These are phyloP conservation scores for Conus canariensis DNA, from an alignment of 2,888 invertebrate species.

Conservation along the genomic window DNA sequence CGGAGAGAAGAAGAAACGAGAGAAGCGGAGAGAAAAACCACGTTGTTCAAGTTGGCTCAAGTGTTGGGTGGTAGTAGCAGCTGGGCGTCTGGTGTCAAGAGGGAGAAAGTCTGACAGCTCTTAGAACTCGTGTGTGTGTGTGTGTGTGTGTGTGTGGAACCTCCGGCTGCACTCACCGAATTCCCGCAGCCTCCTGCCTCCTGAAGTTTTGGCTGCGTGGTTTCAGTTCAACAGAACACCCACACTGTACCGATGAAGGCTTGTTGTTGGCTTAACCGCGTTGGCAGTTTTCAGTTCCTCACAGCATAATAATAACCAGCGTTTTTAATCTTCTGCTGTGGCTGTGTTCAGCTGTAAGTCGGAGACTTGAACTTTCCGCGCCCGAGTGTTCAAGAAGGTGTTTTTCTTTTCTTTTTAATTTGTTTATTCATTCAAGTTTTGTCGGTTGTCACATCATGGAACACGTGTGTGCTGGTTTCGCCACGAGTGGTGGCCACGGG, in stretches of 20 bases:
- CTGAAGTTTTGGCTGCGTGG: not conserved
- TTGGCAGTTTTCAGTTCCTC: too few relatives aligned
- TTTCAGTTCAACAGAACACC: not conserved
- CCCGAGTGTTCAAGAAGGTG: not conserved
- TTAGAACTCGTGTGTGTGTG: too few relatives aligned
- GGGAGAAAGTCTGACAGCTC: not conserved
- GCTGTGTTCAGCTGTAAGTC: too few relatives aligned
- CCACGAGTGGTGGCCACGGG: not conserved
- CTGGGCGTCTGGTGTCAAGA: not conserved
- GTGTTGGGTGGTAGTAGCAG: not conserved
- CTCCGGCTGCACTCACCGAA: not conserved
- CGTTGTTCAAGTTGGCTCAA: not conserved
- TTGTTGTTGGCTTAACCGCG: too few relatives aligned
- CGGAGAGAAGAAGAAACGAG: too few relatives aligned
- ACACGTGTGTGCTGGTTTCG: conserved; percentile 20
- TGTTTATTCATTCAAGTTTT: not conserved
- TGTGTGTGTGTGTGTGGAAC: not conserved
- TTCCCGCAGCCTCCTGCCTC: not conserved
- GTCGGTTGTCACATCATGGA: not conserved
- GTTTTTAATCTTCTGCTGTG: too few relatives aligned
- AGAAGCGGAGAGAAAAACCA: not conserved
- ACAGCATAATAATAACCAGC: too few relatives aligned
- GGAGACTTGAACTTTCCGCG: too few relatives aligned
- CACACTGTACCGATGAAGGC: too few relatives aligned
- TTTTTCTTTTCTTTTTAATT: not conserved